These are phyloP conservation scores for Ovibos moschatus DNA, from an alignment of 2,113 vertebrate species.

Conservation along the genomic window DNA sequence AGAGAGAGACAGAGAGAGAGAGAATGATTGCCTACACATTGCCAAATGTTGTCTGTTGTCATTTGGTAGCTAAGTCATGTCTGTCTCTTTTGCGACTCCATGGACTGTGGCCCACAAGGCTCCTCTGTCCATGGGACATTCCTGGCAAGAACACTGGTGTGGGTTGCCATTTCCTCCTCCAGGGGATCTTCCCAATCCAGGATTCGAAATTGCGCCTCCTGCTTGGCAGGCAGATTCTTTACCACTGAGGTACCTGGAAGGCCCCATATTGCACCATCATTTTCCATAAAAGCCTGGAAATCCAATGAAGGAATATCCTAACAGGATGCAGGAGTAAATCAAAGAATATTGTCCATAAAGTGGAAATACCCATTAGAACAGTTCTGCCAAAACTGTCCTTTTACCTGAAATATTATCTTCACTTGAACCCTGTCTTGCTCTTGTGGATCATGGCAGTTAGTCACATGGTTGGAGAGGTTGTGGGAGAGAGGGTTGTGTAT, in stretches of 20 bases:
- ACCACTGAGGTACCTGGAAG: background rate
- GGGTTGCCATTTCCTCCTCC: background rate
- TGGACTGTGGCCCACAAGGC: background rate
- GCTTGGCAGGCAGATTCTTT: background rate
- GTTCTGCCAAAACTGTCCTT: background rate
- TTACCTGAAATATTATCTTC: background rate
- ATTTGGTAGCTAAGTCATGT: background rate
- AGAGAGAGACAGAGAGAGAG: background rate
- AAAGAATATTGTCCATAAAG: background rate
- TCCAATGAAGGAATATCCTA: background rate
- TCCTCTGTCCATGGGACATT: background rate
- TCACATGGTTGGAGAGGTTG: background rate
- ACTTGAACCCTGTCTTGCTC: background rate
- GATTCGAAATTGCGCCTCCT: fast-evolving
- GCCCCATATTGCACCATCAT: background rate
- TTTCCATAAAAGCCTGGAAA: background rate
- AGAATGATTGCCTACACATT: background rate
- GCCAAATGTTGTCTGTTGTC: background rate
- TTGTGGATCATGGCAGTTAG: background rate
- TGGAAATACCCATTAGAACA: background rate
- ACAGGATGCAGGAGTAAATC: background rate
- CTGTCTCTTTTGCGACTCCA: background rate
- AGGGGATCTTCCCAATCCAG: background rate
- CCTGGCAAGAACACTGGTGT: background rate
- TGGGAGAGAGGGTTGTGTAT: fast-evolving